A percentile compares a stretch with the other conserved stretches of the same genome.
Evolutionary conservation across 64 coral and sea anemone species (phyloP).

Genomic region (Stichodactyla helianthus): DNA sequence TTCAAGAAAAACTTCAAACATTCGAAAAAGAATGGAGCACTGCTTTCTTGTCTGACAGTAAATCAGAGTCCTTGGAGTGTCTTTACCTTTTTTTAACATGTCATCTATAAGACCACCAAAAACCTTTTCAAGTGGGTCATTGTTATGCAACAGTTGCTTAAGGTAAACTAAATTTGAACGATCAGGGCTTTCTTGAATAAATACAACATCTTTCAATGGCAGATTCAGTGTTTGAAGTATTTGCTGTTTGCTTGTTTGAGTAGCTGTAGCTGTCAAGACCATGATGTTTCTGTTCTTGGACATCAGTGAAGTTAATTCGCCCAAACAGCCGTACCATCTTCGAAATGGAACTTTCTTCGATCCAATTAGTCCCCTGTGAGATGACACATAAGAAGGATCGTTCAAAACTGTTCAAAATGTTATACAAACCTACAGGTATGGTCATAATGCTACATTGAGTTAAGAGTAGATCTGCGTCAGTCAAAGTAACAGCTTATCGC

Average conservation of each 20-base stretch:
- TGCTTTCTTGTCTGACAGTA: conserved; percentile 69
- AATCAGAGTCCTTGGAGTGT: conserved; percentile 41
- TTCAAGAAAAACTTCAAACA: conserved; percentile 59
- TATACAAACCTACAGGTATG: too few relatives aligned
- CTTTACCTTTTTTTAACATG: neutral
- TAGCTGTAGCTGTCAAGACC: conserved; percentile 60
- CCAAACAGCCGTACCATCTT: conserved; percentile 53
- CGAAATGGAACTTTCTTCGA: conserved; percentile 56
- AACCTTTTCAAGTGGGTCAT: conserved; percentile 28
- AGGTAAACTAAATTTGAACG: conserved; percentile 44
- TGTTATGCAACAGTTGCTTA: conserved; percentile 35
- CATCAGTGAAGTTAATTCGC: conserved; percentile 53
- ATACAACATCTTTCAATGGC: neutral
- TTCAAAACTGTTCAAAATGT: too few relatives aligned
- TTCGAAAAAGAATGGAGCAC: conserved; percentile 49
- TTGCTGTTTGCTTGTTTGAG: conserved; percentile 37
- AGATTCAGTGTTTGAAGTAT: conserved; percentile 47
- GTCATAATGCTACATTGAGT: too few relatives aligned
- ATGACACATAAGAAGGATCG: neutral
- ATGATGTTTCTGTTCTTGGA: conserved; percentile 22
- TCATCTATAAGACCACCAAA: conserved; percentile 46
- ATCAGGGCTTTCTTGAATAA: conserved; percentile 53
- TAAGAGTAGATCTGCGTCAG: too few relatives aligned
- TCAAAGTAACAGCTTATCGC: too few relatives aligned
- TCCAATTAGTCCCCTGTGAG: conserved; percentile 22